Percentiles rank a stretch among this genome's conserved stretches.
These are phyloP conservation scores for Odontocolon sp. DNA, from an alignment of 2,888 invertebrate genomes.

Conservation along the genomic window DNA sequence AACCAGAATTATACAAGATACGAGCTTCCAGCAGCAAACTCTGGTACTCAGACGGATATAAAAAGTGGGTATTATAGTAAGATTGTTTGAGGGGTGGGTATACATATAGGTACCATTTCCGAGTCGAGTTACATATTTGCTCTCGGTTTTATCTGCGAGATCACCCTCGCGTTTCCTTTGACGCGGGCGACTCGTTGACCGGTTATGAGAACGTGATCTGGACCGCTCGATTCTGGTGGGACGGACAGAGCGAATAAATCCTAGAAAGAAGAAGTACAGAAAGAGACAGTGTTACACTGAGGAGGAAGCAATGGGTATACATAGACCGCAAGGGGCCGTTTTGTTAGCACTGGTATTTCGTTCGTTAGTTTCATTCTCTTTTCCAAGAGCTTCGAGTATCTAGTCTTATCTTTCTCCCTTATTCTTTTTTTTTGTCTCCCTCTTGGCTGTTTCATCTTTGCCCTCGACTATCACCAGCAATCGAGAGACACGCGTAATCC, in stretches of 20 bases:
- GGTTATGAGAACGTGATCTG: constrained; percentile 61
- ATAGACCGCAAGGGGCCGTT: constrained; percentile 55
- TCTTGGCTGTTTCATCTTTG: constrained; percentile 32
- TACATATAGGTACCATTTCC: constrained; percentile 62
- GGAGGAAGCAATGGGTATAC: constrained; percentile 1
- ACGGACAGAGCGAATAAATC: constrained; percentile 12
- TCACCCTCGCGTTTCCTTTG: constrained; percentile 71
- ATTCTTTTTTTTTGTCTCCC: constrained; percentile 10
- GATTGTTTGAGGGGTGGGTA: constrained; percentile 35
- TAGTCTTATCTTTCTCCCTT: constrained; percentile 34
- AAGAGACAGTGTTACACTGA: not conserved
- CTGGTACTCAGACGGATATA: constrained; percentile 19
- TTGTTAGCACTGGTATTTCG: constrained; percentile 65
- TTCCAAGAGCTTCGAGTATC: constrained; percentile 34
- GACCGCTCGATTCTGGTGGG: constrained; percentile 30
- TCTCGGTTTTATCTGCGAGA: constrained; percentile 68
- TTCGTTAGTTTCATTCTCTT: constrained; percentile 64
- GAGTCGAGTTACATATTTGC: constrained; percentile 70
- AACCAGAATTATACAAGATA: not conserved
- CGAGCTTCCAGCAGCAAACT: not conserved
- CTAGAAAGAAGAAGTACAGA: constrained; percentile 31
- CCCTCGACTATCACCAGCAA: constrained; percentile 9
- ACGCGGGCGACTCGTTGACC: constrained; percentile 53
- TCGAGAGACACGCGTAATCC: constrained; percentile 21
- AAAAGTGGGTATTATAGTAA: constrained; percentile 11